These are phyloP conservation scores for Fregetta grallaria DNA, from an alignment of 2,113 vertebrate genomes.

Conservation along the genomic window DNA sequence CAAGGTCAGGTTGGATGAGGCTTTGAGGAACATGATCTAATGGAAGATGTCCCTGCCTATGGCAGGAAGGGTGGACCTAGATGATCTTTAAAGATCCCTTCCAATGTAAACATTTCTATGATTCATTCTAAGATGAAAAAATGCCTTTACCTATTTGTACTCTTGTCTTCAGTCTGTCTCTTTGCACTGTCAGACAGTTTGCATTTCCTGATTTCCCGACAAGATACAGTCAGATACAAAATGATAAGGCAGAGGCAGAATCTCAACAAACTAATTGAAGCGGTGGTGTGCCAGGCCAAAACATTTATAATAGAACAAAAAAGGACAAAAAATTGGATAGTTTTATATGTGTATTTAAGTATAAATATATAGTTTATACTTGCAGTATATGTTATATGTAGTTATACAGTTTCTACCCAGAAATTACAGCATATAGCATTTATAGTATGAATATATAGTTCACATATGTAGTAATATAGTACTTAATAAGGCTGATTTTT, in stretches of 20 bases:
- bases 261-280: not conserved
- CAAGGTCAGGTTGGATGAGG: not conserved
- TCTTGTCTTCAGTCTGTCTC: not conserved
- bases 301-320: not conserved
- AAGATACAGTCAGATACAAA: not conserved
- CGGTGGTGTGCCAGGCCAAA: not conserved
- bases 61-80: not conserved
- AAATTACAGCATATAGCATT: not conserved
- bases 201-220: not conserved
- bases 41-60: not conserved
- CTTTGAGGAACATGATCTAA: not conserved
- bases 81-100: not conserved
- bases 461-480: not conserved
- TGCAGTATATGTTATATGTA: not conserved
- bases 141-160: rapidly evolving
- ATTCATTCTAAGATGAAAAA: not conserved
- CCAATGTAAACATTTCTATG: not conserved
- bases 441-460: not conserved
- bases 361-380: not conserved
- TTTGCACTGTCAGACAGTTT: not conserved
- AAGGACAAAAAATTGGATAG: not conserved
- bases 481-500: not conserved
- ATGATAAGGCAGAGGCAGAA: not conserved
- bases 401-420: not conserved
- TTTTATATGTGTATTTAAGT: not conserved